Evolutionary conservation across 2,113 vertebrate species (phyloP).

Genomic region (Bos indicus): DNA sequence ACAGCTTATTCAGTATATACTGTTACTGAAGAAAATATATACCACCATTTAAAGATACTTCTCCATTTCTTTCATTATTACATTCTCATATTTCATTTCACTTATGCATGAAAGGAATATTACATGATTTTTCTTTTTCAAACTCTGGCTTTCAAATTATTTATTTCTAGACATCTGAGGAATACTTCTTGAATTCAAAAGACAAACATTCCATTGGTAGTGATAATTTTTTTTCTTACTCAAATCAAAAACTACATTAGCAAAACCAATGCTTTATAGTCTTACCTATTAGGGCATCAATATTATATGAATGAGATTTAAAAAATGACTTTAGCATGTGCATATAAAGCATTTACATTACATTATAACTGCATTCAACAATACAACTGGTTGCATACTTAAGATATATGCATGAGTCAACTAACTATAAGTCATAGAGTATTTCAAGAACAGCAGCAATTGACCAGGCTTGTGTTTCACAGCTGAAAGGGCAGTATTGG

Average conservation of each 20-base stretch:
- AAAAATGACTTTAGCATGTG: constrained; percentile 23
- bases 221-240: constrained; percentile 6
- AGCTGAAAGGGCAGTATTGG: constrained; percentile 94
- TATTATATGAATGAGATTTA: not conserved
- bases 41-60: constrained; percentile 18
- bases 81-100: not conserved
- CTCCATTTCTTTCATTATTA: not conserved
- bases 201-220: not conserved
- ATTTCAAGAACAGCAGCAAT: constrained; percentile 90
- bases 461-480: constrained; percentile 98
- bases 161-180: not conserved
- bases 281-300: constrained; percentile 33
- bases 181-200: constrained; percentile 9
- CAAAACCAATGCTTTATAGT: constrained; percentile 12
- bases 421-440: constrained; percentile 85
- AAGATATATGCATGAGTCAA: constrained; percentile 37
- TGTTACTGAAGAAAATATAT: constrained; percentile 38
- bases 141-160: not conserved
- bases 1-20: not conserved
- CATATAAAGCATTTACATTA: constrained; percentile 49
- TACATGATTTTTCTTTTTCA: not conserved
- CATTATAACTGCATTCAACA: constrained; percentile 58
- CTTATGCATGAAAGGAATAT: not conserved
- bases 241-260: constrained; percentile 44
- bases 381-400: constrained; percentile 43